Evolutionary conservation across 2,888 invertebrate species (phyloP).

Genomic region (Epistrophe grossulariae): DNA sequence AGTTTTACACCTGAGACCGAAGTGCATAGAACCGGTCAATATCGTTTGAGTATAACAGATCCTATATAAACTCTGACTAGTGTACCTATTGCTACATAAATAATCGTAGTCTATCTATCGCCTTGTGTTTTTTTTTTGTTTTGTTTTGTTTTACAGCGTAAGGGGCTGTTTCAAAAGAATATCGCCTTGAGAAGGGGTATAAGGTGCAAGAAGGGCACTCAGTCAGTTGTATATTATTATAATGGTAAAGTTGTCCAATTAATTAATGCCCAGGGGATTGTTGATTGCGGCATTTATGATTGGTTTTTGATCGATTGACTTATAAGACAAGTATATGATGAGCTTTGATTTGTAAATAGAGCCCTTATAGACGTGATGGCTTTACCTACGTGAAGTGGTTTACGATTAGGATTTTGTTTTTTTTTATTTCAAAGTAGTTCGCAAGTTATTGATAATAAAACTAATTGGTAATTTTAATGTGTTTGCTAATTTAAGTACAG

Average conservation of each 20-base stretch:
- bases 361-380: constrained; percentile 19
- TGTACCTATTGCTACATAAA: constrained; percentile 20
- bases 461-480: constrained; percentile 26
- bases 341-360: constrained; percentile 62
- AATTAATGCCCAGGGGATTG: constrained; percentile 62
- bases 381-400: constrained; percentile 30
- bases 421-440: not conserved
- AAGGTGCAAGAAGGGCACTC: not conserved
- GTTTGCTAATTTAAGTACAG: constrained; percentile 23
- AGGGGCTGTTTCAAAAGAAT: constrained; percentile 27
- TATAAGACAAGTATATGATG: constrained; percentile 61
- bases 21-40: constrained; percentile 57
- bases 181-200: not conserved
- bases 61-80: constrained; percentile 24
- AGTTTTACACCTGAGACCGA: constrained; percentile 69
- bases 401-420: constrained; percentile 4
- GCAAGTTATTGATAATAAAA: constrained; percentile 22
- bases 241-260: constrained; percentile 62
- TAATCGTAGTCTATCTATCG: constrained; percentile 21
- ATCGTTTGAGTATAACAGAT: constrained; percentile 60
- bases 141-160: constrained; percentile 49
- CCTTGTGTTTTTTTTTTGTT: constrained; percentile 50
- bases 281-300: constrained; percentile 62
- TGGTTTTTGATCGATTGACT: constrained; percentile 66
- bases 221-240: constrained; percentile 30